Evolutionary conservation across 2,888 invertebrate genomes (phyloP).

Genomic region (Acleris holmiana): DNA sequence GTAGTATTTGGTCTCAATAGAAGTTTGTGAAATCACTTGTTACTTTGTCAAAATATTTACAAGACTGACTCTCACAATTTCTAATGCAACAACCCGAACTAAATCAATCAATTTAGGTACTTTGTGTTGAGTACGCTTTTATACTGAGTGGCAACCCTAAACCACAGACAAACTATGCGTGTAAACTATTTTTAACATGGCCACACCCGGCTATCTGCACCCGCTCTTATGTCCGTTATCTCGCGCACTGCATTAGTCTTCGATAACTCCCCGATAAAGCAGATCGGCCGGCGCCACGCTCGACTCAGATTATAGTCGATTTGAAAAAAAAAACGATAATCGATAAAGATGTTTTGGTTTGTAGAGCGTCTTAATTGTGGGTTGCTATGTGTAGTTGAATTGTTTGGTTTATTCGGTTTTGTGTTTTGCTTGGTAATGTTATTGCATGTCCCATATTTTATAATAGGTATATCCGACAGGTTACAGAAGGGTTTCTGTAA

Average conservation of each 20-base stretch:
- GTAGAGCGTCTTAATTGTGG: slow-evolving; percentile 79
- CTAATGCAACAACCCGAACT: too few relatives aligned
- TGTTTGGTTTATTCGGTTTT: slow-evolving; percentile 8
- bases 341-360: slow-evolving; percentile 81
- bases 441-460: too few relatives aligned
- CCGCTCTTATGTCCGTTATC: slow-evolving; percentile 81
- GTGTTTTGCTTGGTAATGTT: not conserved
- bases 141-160: slow-evolving; percentile 44
- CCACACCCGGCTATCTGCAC: slow-evolving; percentile 82
- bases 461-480: too few relatives aligned
- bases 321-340: slow-evolving; percentile 78
- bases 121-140: not conserved
- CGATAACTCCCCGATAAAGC: slow-evolving; percentile 81
- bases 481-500: too few relatives aligned
- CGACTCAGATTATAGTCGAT: slow-evolving; percentile 76
- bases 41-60: too few relatives aligned
- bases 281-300: slow-evolving; percentile 81
- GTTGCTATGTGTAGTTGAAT: slow-evolving; percentile 66
- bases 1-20: too few relatives aligned
- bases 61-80: too few relatives aligned
- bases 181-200: slow-evolving; percentile 83
- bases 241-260: slow-evolving; percentile 80
- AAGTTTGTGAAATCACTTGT: too few relatives aligned
- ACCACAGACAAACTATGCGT: slow-evolving; percentile 75
- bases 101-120: not conserved